Conservation (phyloP, 2,113 vertebrate species). For the Tachysurus fulvidraco region DNA sequence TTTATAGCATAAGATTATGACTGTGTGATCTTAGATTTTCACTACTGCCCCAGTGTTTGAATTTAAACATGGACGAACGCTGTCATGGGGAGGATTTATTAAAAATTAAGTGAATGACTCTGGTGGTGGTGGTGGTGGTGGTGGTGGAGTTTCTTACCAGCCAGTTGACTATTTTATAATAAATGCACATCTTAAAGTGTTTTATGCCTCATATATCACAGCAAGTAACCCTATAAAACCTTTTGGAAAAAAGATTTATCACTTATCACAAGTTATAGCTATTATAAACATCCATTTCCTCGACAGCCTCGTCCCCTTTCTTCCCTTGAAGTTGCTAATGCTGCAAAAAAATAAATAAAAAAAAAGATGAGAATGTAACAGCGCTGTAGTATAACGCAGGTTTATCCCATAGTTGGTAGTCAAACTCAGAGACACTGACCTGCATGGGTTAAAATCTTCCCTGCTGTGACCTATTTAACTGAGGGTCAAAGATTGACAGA, state of each 20-base stretch:
- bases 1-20: neutral
- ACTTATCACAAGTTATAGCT: neutral
- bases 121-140: neutral
- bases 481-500: neutral
- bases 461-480: conserved; percentile 2
- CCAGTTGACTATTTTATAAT: neutral
- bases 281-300: neutral
- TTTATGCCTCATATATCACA: neutral
- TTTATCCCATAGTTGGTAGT: neutral
- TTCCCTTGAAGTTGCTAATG: neutral
- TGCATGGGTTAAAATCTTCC: neutral
- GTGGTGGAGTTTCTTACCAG: neutral
- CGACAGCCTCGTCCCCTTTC: neutral
- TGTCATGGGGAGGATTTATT: neutral
- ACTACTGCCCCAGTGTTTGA: neutral
- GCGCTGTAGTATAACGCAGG: neutral
- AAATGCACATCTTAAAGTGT: neutral
- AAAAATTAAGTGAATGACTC: neutral
- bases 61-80: neutral
- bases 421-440: neutral
- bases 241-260: neutral
- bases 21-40: neutral
- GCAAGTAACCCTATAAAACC: neutral
- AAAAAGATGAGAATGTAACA: neutral
- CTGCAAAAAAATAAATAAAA: neutral